Conservation (phyloP, 2,113 vertebrate genomes). For the Rutilus rutilus region DNA sequence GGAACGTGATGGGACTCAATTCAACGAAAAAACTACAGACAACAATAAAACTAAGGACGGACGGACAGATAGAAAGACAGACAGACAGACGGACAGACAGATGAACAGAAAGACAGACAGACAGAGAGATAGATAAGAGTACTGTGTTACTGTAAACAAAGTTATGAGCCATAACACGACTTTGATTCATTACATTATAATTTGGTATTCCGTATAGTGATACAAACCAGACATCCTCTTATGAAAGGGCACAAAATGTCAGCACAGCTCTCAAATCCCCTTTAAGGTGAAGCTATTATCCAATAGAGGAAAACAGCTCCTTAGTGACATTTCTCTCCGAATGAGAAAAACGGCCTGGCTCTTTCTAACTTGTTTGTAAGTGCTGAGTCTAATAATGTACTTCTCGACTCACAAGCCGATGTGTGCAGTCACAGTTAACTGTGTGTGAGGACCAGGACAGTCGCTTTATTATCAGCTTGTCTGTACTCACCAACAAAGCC, state of each 20-base stretch:
- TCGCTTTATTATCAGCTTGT: conserved; percentile 51
- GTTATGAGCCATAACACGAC: neutral
- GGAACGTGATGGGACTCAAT: no score
- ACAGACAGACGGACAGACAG: neutral
- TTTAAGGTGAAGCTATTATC: conserved; percentile 30
- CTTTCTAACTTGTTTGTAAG: conserved; percentile 49
- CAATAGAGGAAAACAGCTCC: conserved; percentile 32
- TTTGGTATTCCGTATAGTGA: neutral
- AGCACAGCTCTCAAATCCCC: conserved; percentile 36
- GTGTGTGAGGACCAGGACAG: conserved; percentile 44
- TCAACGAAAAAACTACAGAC: neutral
- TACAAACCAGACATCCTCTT: conserved; percentile 27
- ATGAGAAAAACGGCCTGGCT: conserved; percentile 37
- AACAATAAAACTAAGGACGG: neutral
- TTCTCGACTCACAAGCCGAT: conserved; percentile 10
- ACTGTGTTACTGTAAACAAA: neutral
- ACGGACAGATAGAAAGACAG: no score
- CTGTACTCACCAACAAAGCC: conserved; percentile 46
- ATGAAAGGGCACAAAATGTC: conserved; percentile 29
- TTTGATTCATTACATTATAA: conserved; percentile 21
- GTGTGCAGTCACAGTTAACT: conserved; percentile 33
- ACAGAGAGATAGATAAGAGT: neutral
- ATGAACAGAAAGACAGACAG: neutral
- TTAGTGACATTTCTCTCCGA: conserved; percentile 29
- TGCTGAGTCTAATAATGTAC: conserved; percentile 51